phyloP scores from a whole-genome alignment of 2,113 vertebrate species.

The Callithrix jacchus region DNA sequence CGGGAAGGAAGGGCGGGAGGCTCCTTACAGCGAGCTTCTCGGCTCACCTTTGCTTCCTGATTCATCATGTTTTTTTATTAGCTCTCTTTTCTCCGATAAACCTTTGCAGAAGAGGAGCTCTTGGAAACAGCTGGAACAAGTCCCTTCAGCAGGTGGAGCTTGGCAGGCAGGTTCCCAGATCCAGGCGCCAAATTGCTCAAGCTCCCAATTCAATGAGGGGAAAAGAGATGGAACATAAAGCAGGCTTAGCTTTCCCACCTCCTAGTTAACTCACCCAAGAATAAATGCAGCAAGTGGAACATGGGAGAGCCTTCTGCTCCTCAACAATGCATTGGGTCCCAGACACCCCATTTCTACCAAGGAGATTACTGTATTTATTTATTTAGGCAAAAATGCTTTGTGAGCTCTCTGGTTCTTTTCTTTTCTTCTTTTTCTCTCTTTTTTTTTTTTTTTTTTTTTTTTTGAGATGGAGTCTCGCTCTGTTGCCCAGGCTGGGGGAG shows the following conservation, averaged over 20 bases:
- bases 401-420: background rate
- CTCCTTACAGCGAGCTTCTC: background rate
- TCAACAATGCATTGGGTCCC: background rate
- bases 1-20: background rate
- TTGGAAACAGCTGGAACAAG: conserved; percentile 66
- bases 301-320: fast-evolving
- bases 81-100: conserved; percentile 69
- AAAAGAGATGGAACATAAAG: background rate
- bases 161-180: conserved; percentile 63
- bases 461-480: no score
- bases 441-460: no score
- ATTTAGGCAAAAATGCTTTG: background rate
- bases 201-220: conserved; percentile 28
- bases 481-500: no score
- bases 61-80: conserved; percentile 70
- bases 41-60: conserved; percentile 33
- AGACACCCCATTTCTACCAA: background rate
- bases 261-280: background rate
- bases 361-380: background rate
- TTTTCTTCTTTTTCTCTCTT: background rate
- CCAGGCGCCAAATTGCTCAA: conserved; percentile 60
- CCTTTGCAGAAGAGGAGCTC: conserved; percentile 55
- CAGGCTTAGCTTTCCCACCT: background rate
- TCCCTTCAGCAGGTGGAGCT: conserved; percentile 72
- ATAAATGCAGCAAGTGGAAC: background rate